Percentiles rank a stretch among this genome's conserved stretches.
Conservation (phyloP, 2,113 vertebrate species). For the Pongo abelii region DNA sequence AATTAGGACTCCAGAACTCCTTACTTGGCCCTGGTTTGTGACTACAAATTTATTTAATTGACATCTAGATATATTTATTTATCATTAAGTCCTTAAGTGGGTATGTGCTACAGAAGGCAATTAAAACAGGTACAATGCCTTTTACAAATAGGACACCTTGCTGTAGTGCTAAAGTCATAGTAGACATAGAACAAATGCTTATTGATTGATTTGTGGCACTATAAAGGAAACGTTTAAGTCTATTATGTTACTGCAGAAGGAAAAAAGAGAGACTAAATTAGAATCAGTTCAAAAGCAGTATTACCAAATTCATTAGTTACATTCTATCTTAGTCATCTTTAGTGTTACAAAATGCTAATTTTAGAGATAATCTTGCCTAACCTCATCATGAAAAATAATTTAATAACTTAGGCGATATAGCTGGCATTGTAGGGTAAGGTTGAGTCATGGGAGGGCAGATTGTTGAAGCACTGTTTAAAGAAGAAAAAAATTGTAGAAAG, state of each 20-base stretch:
- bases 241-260: background rate
- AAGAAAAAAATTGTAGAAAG: background rate
- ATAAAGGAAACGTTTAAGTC: conserved; percentile 4
- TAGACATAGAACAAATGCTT: background rate
- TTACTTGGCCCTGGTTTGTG: conserved; percentile 39
- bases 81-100: background rate
- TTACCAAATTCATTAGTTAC: conserved; percentile 40
- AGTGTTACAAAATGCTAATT: background rate
- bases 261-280: background rate
- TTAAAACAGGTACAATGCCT: background rate
- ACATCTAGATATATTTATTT: conserved; percentile 47
- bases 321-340: background rate
- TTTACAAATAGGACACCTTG: background rate
- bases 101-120: conserved; percentile 30
- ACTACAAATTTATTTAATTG: conserved; percentile 46
- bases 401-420: background rate
- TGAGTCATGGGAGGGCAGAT: background rate
- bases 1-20: conserved; percentile 21
- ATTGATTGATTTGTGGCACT: conserved; percentile 39
- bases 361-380: conserved; percentile 4
- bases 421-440: background rate
- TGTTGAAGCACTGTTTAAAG: background rate
- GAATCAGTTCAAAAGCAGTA: background rate
- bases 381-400: background rate
- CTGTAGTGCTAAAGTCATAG: background rate